Evolutionary conservation across 2,113 vertebrate genomes (phyloP).

Genomic region (Sorex fumeus): DNA sequence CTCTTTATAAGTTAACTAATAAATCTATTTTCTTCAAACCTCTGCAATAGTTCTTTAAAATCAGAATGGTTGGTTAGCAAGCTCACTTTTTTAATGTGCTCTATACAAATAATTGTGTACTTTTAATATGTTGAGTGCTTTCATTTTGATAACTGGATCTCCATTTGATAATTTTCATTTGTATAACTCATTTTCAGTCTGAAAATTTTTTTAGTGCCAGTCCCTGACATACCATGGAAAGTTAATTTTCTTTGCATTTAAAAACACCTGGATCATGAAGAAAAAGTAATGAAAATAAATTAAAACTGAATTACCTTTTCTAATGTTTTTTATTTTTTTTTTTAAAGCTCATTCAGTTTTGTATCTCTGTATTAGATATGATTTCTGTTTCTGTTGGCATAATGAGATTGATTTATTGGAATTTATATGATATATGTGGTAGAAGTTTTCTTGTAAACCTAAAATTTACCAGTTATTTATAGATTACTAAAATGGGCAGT

Average conservation of each 20-base stretch:
- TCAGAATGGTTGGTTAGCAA: conserved; percentile 83
- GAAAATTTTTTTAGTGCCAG: conserved; percentile 64
- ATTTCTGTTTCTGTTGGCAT: conserved; percentile 76
- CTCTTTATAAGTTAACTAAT: conserved; percentile 85
- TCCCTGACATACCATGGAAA: conserved; percentile 84
- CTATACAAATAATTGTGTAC: conserved; percentile 86
- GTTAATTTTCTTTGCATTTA: conserved; percentile 86
- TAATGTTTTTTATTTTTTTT: conserved; percentile 84
- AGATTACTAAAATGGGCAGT: conserved; percentile 79
- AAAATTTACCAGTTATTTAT: conserved; percentile 68
- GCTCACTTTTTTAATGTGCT: conserved; percentile 85
- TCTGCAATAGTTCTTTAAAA: conserved; percentile 84
- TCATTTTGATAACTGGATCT: conserved; percentile 87
- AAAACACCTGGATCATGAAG: conserved; percentile 87
- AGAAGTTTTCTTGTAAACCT: conserved; percentile 65
- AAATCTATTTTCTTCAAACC: conserved; percentile 85
- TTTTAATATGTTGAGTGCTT: conserved; percentile 85
- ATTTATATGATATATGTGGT: neutral
- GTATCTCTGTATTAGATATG: conserved; percentile 61
- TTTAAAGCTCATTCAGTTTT: conserved; percentile 30
- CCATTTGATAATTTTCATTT: conserved; percentile 87
- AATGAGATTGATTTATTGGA: conserved; percentile 56
- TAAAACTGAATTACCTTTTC: conserved; percentile 86
- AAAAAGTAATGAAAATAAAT: conserved; percentile 88
- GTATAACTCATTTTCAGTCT: conserved; percentile 85